Conservation (phyloP, 2,113 vertebrate species). For the Charadrius vociferus region DNA sequence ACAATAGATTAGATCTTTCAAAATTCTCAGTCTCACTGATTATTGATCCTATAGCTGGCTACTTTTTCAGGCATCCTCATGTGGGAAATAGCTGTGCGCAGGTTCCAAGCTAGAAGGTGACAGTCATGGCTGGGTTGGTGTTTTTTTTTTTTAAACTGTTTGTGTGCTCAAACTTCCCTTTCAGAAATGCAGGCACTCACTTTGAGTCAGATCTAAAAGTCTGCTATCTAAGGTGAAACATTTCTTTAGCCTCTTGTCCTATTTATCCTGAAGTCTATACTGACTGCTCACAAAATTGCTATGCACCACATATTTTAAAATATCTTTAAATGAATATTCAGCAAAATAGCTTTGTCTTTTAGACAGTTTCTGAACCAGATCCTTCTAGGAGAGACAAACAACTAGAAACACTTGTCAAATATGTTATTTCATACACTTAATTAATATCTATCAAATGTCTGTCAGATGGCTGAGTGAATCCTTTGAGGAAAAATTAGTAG, state of each 20-base stretch:
- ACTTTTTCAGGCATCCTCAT: neutral
- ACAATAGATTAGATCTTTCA: neutral
- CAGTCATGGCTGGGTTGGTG: neutral
- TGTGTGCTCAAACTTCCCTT: neutral
- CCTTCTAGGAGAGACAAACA: conserved; percentile 46
- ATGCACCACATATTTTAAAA: neutral
- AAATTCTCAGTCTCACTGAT: neutral
- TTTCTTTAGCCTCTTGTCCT: neutral
- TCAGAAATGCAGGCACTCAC: neutral
- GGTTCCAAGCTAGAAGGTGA: neutral
- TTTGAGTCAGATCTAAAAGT: neutral
- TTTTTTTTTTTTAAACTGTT: neutral
- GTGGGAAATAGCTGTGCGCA: neutral
- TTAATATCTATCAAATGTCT: conserved; percentile 60
- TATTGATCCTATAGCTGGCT: neutral
- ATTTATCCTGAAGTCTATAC: neutral
- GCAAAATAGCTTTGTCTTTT: neutral
- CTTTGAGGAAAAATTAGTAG: neutral
- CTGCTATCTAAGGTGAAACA: neutral
- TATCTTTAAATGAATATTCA: conserved; percentile 35
- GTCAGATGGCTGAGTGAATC: conserved; percentile 34
- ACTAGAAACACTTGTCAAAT: conserved; percentile 57
- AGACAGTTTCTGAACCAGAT: conserved; percentile 25
- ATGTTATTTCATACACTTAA: conserved; percentile 48
- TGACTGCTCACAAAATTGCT: conserved; percentile 27